Evolutionary conservation across 2,797 vertebrate species (phyloP).

Genomic region (Pipistrellus pipistrellus): DNA sequence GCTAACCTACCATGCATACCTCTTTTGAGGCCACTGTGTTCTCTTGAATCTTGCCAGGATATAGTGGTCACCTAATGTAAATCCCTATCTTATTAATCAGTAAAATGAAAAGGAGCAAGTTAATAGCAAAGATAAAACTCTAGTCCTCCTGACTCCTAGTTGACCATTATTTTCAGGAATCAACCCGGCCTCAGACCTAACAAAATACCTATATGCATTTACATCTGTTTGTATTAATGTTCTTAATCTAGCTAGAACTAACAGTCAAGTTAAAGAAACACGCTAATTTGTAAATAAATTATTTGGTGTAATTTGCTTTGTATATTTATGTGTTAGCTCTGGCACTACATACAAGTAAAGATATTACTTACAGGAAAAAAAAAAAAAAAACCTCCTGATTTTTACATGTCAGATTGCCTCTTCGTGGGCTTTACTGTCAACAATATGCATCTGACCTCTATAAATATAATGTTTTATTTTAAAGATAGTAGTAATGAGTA

Average conservation of each 20-base stretch:
- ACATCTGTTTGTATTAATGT: not conserved
- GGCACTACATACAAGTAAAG: not conserved
- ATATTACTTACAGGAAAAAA: not conserved
- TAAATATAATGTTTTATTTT: not conserved
- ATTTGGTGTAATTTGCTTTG: not conserved
- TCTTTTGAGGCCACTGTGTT: not conserved
- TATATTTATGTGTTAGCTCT: not conserved
- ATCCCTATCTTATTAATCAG: not conserved
- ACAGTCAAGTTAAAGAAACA: not conserved
- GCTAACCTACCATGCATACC: not conserved
- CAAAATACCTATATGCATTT: not conserved
- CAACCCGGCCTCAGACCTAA: not conserved
- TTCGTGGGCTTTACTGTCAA: not conserved
- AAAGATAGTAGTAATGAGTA: not conserved
- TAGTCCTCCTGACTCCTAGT: not conserved
- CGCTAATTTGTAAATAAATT: not conserved
- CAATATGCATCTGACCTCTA: not conserved
- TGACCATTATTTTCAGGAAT: not conserved
- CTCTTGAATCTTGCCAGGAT: not conserved
- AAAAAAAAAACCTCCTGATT: not conserved
- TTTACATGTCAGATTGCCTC: not conserved
- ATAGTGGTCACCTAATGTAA: not conserved
- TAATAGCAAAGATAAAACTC: slow-evolving; percentile 16
- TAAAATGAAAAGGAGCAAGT: not conserved
- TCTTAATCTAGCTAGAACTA: not conserved